phyloP scores from a whole-genome alignment of 2,888 invertebrate genomes.

The Amaurobius ferox region DNA sequence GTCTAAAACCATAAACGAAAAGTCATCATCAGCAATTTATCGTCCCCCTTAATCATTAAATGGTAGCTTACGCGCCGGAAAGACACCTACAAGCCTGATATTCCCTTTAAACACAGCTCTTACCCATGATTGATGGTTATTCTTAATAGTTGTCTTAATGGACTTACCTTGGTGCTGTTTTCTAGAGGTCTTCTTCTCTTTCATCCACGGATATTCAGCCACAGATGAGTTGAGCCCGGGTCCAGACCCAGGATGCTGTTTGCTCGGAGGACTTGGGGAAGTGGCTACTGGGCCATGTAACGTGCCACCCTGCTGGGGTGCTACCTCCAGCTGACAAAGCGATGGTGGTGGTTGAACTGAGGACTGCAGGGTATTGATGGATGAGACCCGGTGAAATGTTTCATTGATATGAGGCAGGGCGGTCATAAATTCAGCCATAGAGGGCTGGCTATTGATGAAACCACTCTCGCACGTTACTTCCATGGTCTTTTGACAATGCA shows the following conservation, averaged over 20 bases:
- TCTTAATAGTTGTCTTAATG: slow-evolving; percentile 35
- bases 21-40: background rate
- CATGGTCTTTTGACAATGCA: slow-evolving; percentile 24
- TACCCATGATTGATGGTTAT: slow-evolving; percentile 26
- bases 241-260: slow-evolving; percentile 53
- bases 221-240: slow-evolving; percentile 38
- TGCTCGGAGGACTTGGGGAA: slow-evolving; percentile 59
- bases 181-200: slow-evolving; percentile 95
- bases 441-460: slow-evolving; percentile 95
- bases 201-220: slow-evolving; percentile 97
- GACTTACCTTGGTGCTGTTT: slow-evolving; percentile 90
- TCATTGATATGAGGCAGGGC: slow-evolving; percentile 76
- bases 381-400: slow-evolving; percentile 75
- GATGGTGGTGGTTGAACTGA: slow-evolving; percentile 62
- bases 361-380: slow-evolving; percentile 74
- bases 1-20: background rate
- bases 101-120: slow-evolving; percentile 10
- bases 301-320: slow-evolving; percentile 36
- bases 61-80: background rate
- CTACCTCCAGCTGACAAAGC: slow-evolving; percentile 64
- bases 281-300: slow-evolving; percentile 50
- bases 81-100: slow-evolving; percentile 1
- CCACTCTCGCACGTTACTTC: slow-evolving; percentile 83
- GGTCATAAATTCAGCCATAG: slow-evolving; percentile 95
- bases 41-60: slow-evolving; percentile 6